Evolutionary conservation across 2,797 vertebrate genomes (phyloP).

Genomic region (Salarias fasciatus): DNA sequence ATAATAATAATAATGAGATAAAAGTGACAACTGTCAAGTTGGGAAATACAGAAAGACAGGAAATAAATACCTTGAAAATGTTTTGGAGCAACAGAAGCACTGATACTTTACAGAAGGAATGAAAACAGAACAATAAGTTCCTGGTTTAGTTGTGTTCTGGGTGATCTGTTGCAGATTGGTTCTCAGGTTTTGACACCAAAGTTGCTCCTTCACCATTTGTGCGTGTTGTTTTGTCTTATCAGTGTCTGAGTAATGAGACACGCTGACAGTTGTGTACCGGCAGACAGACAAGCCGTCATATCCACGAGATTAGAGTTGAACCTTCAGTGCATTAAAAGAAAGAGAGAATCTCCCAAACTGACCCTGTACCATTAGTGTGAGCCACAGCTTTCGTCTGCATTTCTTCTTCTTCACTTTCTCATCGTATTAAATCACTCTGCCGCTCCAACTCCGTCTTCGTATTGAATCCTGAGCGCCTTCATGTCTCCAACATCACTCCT

Average conservation of each 20-base stretch:
- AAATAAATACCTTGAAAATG: too few species aligned
- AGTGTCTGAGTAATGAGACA: constrained; percentile 22
- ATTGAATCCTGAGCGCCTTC: constrained; percentile 13
- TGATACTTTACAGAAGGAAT: too few species aligned
- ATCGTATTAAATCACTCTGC: constrained; percentile 10
- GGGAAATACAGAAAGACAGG: too few species aligned
- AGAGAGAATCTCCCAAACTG: constrained; percentile 15
- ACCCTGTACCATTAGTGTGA: constrained; percentile 13
- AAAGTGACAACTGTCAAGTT: too few species aligned
- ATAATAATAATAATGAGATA: too few species aligned
- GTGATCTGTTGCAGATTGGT: too few species aligned
- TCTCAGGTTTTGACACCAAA: too few species aligned
- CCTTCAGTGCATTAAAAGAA: constrained; percentile 2
- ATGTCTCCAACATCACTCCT: constrained; percentile 32
- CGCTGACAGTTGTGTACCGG: neutral
- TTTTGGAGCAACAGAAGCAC: too few species aligned
- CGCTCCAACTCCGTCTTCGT: neutral
- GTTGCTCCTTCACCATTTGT: neutral
- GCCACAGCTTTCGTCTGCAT: constrained; percentile 5
- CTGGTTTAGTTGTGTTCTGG: too few species aligned
- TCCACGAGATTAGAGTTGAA: constrained; percentile 1
- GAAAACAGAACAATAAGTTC: too few species aligned
- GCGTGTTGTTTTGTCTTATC: neutral
- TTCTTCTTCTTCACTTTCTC: neutral
- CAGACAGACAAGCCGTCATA: neutral